A percentile compares a stretch with the other conserved stretches of the same genome.
phyloP scores from a whole-genome alignment of 2,113 vertebrate species.

The Crotalus helleri region DNA sequence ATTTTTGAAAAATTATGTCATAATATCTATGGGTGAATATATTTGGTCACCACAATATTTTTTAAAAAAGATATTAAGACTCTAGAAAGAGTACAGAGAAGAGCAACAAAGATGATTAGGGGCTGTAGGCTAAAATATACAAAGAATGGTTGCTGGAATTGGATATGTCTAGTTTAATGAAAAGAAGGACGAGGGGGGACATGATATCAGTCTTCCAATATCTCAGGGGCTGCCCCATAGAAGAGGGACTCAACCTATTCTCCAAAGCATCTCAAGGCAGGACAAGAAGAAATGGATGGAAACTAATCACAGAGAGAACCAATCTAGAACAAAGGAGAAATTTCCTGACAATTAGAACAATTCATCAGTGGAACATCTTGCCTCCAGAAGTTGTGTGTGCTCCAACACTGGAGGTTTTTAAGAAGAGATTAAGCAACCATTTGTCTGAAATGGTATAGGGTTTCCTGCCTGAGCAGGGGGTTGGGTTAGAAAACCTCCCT shows the following conservation, averaged over 20 bases:
- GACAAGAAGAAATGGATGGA: no score
- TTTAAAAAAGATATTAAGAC: not conserved
- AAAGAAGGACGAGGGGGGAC: not conserved
- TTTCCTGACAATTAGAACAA: no score
- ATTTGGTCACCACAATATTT: not conserved
- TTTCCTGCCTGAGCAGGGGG: not conserved
- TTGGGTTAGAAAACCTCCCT: not conserved
- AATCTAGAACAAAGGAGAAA: no score
- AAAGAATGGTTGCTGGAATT: not conserved
- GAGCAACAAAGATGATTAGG: not conserved
- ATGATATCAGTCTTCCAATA: no score
- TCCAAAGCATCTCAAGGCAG: no score
- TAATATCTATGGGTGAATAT: no score
- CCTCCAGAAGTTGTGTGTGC: not conserved
- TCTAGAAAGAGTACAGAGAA: not conserved
- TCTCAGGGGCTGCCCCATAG: no score
- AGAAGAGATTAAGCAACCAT: not conserved
- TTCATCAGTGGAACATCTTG: no score
- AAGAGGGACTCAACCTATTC: no score
- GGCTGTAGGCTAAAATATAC: not conserved
- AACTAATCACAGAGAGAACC: no score
- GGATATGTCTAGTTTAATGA: not conserved
- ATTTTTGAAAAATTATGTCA: no score
- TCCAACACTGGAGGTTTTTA: not conserved
- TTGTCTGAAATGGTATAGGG: not conserved